Evolutionary conservation across 1,140 invertebrate genomes (phyloP).

Genomic region (Oreohelix idahoensis): DNA sequence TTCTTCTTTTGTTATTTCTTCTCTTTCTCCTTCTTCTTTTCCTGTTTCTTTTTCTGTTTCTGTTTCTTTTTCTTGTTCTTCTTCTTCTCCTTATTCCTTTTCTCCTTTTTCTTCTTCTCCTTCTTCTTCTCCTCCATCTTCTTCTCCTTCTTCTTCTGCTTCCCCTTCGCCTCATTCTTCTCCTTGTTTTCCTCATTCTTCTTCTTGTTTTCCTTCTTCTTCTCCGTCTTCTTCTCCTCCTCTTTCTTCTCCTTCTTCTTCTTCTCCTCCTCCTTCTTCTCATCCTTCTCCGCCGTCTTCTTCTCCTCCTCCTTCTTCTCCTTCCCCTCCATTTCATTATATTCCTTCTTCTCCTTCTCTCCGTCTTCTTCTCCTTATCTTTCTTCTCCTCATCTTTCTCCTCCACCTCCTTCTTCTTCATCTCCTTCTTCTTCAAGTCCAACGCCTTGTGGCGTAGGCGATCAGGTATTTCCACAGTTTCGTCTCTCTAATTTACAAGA

Average conservation of each 20-base stretch:
- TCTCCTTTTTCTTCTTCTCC: background rate
- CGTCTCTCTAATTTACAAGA: too few relatives aligned
- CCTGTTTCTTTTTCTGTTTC: background rate
- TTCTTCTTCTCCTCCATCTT: background rate
- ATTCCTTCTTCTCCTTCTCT: too few relatives aligned
- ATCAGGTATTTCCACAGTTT: too few relatives aligned
- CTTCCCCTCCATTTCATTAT: too few relatives aligned
- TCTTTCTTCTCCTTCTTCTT: background rate
- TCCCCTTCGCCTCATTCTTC: background rate
- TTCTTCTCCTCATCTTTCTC: too few relatives aligned
- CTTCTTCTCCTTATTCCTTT: background rate
- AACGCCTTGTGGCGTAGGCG: too few relatives aligned
- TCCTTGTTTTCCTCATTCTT: background rate
- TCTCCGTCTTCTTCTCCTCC: background rate
- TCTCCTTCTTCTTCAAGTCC: too few relatives aligned
- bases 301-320: too few relatives aligned
- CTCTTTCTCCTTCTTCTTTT: background rate
- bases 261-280: background rate
- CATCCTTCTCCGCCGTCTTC: too few relatives aligned
- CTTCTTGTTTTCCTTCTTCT: background rate
- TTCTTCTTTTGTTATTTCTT: background rate
- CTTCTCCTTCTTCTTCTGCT: background rate
- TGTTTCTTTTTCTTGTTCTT: background rate
- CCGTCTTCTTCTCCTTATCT: too few relatives aligned
- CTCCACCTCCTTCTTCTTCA: too few relatives aligned